Evolutionary conservation across 2,797 vertebrate genomes (phyloP).

Genomic region (Rhinoraja longicauda): DNA sequence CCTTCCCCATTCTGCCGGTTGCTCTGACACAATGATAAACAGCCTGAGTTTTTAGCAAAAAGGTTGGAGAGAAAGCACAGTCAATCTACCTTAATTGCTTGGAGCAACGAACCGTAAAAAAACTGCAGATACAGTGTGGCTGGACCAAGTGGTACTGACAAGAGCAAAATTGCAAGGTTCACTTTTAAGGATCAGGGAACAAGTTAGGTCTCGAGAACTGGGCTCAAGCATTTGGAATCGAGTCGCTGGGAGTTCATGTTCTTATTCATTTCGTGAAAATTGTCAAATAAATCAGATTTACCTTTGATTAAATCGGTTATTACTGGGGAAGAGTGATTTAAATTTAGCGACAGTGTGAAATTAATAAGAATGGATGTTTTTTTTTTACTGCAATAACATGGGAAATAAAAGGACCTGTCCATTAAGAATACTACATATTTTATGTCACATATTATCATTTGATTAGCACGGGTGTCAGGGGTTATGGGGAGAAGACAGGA

Average conservation of each 20-base stretch:
- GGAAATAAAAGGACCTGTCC: too few relatives aligned
- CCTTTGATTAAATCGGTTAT: background rate
- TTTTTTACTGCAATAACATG: too few relatives aligned
- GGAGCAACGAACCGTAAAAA: constrained; percentile 55
- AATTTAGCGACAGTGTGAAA: background rate
- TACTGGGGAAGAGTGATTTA: background rate
- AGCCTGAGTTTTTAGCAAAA: constrained; percentile 53
- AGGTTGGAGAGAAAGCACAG: constrained; percentile 50
- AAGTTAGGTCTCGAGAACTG: background rate
- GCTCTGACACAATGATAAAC: constrained; percentile 63
- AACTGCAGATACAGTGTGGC: constrained; percentile 46
- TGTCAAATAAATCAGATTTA: background rate
- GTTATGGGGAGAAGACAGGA: too few relatives aligned
- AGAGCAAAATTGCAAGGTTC: background rate
- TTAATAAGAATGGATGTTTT: background rate
- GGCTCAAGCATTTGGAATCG: background rate
- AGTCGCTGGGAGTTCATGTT: too few relatives aligned
- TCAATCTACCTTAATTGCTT: constrained; percentile 57
- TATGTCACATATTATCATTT: too few relatives aligned
- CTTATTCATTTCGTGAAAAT: background rate
- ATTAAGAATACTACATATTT: too few relatives aligned
- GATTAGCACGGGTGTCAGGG: too few relatives aligned
- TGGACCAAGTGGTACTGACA: constrained; percentile 41
- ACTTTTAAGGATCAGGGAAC: background rate
- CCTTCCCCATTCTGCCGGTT: constrained; percentile 55